A percentile compares a stretch with the other conserved stretches of the same genome.
Evolutionary conservation across 2,113 vertebrate genomes (phyloP).

Genomic region (Melospiza georgiana): DNA sequence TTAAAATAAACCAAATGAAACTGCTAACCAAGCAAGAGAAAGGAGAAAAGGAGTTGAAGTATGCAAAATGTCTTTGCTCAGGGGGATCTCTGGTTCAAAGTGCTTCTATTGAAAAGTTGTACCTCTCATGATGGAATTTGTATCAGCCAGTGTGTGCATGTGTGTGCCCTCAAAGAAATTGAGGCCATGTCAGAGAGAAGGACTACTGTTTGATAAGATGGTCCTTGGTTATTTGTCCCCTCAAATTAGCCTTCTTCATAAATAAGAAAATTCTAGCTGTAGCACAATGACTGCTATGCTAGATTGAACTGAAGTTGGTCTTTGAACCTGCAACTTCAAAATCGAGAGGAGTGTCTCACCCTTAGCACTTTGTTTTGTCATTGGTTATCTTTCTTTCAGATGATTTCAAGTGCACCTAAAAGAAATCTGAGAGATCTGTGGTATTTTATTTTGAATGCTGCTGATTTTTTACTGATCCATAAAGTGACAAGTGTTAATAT

Average conservation of each 20-base stretch:
- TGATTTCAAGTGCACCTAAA: neutral
- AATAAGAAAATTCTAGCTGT: too few relatives aligned
- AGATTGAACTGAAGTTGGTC: neutral
- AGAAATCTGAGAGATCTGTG: neutral
- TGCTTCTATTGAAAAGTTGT: neutral
- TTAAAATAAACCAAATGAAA: neutral
- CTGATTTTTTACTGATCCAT: neutral
- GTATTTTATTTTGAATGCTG: neutral
- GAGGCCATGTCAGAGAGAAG: neutral
- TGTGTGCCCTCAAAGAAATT: neutral
- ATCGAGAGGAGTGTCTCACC: neutral
- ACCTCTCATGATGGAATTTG: neutral
- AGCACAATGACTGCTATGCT: neutral
- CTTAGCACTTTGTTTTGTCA: neutral
- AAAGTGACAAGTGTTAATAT: neutral
- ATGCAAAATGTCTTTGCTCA: neutral
- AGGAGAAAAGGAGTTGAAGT: neutral
- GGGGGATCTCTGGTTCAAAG: neutral
- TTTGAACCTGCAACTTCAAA: neutral
- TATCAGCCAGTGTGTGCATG: neutral
- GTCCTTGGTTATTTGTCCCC: neutral
- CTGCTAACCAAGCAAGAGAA: neutral
- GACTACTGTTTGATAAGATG: neutral
- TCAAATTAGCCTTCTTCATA: neutral
- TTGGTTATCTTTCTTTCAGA: neutral